Percentiles rank a stretch among this genome's conserved stretches.
Evolutionary conservation across 23 tunicate genomes (phyloP).

Genomic region (Clavelina lepadiformis): DNA sequence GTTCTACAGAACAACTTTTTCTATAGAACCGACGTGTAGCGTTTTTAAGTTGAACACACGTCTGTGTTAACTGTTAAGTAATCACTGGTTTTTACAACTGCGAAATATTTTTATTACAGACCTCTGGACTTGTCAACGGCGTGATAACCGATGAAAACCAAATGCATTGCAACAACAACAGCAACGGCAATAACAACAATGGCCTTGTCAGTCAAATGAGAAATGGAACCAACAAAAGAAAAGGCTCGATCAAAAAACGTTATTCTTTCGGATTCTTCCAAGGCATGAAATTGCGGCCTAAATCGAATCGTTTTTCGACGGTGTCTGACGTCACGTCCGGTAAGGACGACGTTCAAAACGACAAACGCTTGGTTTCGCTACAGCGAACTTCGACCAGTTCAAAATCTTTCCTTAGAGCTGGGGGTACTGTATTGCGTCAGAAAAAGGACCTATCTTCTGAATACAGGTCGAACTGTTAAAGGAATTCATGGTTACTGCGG

Average conservation of each 20-base stretch:
- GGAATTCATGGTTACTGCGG: background rate
- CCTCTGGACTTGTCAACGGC: background rate
- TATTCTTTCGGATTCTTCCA: conserved; percentile 73
- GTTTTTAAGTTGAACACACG: background rate
- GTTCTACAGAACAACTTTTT: no score
- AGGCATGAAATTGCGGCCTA: conserved; percentile 32
- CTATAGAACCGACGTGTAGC: background rate
- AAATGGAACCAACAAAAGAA: conserved; percentile 4
- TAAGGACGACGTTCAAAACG: background rate
- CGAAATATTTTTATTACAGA: background rate
- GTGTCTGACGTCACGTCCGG: conserved; percentile 10
- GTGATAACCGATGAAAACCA: conserved; percentile 1
- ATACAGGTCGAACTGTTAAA: conserved; percentile 10
- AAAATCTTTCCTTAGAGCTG: conserved; percentile 3
- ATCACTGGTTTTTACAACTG: no score
- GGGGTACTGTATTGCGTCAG: conserved; percentile 9
- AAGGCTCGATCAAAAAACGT: conserved; percentile 37
- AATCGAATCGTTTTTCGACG: conserved; percentile 32
- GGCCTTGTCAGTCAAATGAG: background rate
- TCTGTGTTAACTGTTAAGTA: background rate
- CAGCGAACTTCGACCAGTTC: conserved; percentile 35
- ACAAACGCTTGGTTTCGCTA: conserved; percentile 2
- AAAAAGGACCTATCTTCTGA: conserved; percentile 5
- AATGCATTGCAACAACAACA: conserved; percentile 20
- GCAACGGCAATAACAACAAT: conserved; percentile 7